phyloP scores from a whole-genome alignment of 1,140 invertebrate species.

The Mamestra configurata region DNA sequence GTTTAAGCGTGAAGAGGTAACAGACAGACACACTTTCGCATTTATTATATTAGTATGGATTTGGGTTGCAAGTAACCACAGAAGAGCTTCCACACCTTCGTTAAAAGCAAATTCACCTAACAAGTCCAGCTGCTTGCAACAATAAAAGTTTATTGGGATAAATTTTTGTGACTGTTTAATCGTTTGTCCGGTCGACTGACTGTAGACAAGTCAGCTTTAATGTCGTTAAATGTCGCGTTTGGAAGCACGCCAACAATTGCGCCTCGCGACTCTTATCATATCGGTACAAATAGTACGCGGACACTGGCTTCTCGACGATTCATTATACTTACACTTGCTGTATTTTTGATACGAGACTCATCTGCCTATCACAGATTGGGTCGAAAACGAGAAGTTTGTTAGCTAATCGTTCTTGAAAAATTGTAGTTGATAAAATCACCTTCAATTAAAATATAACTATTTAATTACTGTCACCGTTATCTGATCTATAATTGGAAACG shows the following conservation, averaged over 20 bases:
- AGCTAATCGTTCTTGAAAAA: too few species aligned
- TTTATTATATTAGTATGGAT: too few species aligned
- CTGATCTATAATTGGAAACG: not conserved
- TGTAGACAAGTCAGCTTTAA: conserved; percentile 33
- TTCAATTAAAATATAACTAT: too few species aligned
- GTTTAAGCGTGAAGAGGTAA: too few species aligned
- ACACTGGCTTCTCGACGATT: not conserved
- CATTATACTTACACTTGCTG: conserved; percentile 15
- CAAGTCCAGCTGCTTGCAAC: not conserved
- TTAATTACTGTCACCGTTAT: too few species aligned
- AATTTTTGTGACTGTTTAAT: conserved; percentile 6
- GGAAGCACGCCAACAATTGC: conserved; percentile 14
- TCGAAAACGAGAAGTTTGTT: not conserved
- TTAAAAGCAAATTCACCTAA: not conserved
- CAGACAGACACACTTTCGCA: too few species aligned
- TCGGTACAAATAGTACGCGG: conserved; percentile 16
- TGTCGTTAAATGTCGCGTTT: conserved; percentile 17
- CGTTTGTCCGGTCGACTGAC: not conserved
- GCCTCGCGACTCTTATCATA: conserved; percentile 2
- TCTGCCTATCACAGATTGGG: not conserved
- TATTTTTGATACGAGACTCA: not conserved
- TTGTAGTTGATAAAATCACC: too few species aligned
- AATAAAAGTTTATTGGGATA: not conserved
- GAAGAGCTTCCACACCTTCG: too few species aligned
- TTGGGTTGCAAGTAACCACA: too few species aligned